A percentile compares a stretch with the other conserved stretches of the same genome.
Conservation (phyloP, 2,113 vertebrate genomes). For the Bubalus kerabau region DNA sequence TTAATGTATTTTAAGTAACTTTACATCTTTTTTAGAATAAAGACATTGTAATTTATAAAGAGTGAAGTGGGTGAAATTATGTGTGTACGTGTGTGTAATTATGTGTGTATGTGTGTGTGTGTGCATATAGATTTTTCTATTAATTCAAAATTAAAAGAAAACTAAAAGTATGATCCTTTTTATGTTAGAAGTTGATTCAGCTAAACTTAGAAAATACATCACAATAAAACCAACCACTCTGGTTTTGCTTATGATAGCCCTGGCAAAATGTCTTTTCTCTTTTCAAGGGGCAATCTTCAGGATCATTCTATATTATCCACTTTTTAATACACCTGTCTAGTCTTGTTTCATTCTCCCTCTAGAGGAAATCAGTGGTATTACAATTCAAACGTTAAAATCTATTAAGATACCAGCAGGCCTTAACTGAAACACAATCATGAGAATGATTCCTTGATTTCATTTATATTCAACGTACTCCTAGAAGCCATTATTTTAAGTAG, state of each 20-base stretch:
- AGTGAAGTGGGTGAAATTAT: background rate
- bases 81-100: background rate
- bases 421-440: background rate
- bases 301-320: background rate
- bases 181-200: background rate
- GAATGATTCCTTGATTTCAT: constrained; percentile 2
- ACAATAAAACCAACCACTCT: background rate
- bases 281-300: background rate
- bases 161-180: background rate
- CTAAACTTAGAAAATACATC: background rate
- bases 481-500: background rate
- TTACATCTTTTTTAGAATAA: background rate
- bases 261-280: background rate
- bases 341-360: constrained; percentile 65
- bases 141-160: background rate
- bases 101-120: background rate
- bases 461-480: background rate
- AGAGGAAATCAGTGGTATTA: constrained; percentile 60
- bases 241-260: background rate
- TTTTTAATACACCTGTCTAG: background rate
- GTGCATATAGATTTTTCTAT: background rate
- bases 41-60: background rate
- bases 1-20: background rate
- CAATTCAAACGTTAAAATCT: constrained; percentile 4
- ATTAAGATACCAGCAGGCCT: background rate